Base-by-base conservation (phyloP, 2,797 vertebrate genomes). In the Nothura maculosa region DNA sequence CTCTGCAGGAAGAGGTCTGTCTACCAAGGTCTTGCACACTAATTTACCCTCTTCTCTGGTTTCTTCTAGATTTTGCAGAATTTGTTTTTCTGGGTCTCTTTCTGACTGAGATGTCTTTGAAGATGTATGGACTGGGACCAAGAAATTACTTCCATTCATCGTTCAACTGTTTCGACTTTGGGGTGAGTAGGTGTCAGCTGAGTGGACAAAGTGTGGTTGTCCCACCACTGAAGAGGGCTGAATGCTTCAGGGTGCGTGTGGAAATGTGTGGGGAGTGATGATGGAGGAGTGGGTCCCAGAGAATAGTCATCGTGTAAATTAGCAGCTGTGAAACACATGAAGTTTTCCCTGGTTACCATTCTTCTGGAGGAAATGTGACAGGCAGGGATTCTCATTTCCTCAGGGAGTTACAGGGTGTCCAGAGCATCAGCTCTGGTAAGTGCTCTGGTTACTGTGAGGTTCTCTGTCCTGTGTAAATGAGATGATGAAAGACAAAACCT, bases 151-250 rank as follows among this genome's bases (percentile, higher is more conserved):
- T 99, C 96, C 99, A 99, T 87, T 99, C 99, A 8, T 99, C 99
- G 1, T 99, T 99, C 98, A 99, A 99, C 97, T 99, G 99, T 95
- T 99, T 99, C 55, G 99, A 99, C 97, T 99, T 99, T 94, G 99
- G 98, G 98, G 99, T 99, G 95, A 99, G 99, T 97, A 68, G 74
- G 1, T 0, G 2, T 28, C 30, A 21, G 19, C 24, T 21, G 15
- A 6, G 20, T 3, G 60, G 13, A 4, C 8, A 9, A 47, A 60
- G 16, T 3, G 6, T 16, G 55, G 18, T 9, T 45, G 30, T 87
- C 4, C 47, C 1, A 0, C 28, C n/a, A 1, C 2, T 22, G 40
- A 15, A 1, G 17, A 55, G 69, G 22, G 63, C 12, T 10, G 38
- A 6, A 22, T 0, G 0, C 42, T 72, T 14, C 6, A 50, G 62